Conservation (phyloP, 30 jellyfish, hydroid and myxozoan species). For the Hydra vulgaris region DNA sequence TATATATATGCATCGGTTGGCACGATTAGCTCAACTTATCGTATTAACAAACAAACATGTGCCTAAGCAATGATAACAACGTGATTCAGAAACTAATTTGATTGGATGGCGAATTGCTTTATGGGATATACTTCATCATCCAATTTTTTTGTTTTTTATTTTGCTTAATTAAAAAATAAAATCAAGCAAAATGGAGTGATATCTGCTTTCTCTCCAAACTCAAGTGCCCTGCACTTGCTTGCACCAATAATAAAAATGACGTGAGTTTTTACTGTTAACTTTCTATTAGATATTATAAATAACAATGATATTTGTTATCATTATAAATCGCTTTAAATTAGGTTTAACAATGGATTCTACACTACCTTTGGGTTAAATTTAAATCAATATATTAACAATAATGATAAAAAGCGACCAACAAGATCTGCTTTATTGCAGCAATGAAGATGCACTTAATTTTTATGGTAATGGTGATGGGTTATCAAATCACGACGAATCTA, state of each 20-base stretch:
- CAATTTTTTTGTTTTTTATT: neutral
- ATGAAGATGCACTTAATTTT: constrained; percentile 34
- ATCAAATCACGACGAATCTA: constrained; percentile 28
- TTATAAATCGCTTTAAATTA: too few relatives aligned
- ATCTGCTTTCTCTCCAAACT: neutral
- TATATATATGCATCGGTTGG: too few relatives aligned
- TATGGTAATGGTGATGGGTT: constrained; percentile 53
- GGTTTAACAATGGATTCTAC: constrained; percentile 51
- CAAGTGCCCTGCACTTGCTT: neutral
- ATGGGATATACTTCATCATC: neutral
- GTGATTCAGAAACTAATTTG: neutral
- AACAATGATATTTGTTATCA: neutral
- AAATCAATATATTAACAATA: neutral
- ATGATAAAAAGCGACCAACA: constrained; percentile 14
- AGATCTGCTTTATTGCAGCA: constrained; percentile 30
- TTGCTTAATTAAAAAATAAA: neutral
- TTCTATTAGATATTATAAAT: too few relatives aligned
- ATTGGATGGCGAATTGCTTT: neutral
- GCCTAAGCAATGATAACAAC: neutral
- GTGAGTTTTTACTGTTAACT: neutral
- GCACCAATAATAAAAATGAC: neutral
- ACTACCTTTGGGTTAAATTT: constrained; percentile 25
- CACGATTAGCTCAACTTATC: too few relatives aligned
- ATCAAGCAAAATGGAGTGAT: neutral
- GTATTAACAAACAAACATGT: too few relatives aligned